phyloP scores from a whole-genome alignment of 2,113 vertebrate species.

The Cyanocitta stelleri region DNA sequence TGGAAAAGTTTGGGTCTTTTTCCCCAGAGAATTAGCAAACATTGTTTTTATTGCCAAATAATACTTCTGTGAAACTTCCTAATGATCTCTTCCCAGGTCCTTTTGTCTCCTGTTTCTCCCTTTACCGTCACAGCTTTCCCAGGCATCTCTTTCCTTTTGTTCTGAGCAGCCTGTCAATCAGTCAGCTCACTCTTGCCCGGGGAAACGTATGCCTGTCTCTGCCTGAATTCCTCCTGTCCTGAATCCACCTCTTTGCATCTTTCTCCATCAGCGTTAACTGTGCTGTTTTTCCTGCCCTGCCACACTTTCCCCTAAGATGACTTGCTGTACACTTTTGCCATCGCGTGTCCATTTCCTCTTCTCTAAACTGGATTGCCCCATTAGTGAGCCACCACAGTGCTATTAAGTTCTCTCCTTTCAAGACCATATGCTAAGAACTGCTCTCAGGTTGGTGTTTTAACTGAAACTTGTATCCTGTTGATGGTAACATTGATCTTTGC shows the following conservation, averaged over 20 bases:
- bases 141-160: neutral
- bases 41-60: neutral
- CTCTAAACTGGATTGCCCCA: neutral
- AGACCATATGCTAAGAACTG: neutral
- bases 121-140: neutral
- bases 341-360: neutral
- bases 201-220: neutral
- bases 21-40: neutral
- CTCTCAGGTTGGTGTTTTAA: neutral
- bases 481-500: neutral
- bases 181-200: neutral
- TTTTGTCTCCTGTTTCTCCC: neutral
- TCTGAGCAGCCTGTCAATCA: neutral
- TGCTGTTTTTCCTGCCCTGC: neutral
- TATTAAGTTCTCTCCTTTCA: neutral
- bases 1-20: neutral
- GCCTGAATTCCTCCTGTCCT: neutral
- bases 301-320: neutral
- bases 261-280: neutral
- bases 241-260: neutral
- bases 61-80: neutral
- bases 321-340: neutral
- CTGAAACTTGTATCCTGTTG: neutral
- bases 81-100: neutral
- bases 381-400: neutral